These are phyloP conservation scores for Sabatieria punctata DNA, from an alignment of 2,888 invertebrate species.

Conservation along the genomic window DNA sequence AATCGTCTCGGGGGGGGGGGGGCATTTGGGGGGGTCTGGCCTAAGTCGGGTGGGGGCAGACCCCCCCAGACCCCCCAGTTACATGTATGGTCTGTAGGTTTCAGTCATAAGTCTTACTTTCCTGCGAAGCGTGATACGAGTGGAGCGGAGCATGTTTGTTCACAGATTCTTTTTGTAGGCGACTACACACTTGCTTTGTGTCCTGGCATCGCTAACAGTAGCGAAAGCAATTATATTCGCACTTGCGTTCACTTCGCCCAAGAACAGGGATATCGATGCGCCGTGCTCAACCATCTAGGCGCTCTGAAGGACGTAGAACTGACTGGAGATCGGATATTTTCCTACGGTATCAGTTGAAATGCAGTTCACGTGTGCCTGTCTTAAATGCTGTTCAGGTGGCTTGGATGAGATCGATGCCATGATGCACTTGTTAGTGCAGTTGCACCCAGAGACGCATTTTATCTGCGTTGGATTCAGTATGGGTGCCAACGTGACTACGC, in stretches of 20 bases:
- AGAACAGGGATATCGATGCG: constrained; percentile 72
- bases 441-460: constrained; percentile 50
- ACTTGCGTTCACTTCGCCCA: constrained; percentile 82
- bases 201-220: constrained; percentile 81
- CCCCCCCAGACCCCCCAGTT: too few species aligned
- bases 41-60: too few species aligned
- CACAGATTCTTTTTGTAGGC: constrained; percentile 41
- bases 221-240: constrained; percentile 79
- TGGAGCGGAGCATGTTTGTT: too few species aligned
- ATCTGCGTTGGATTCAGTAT: constrained; percentile 78
- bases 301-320: constrained; percentile 66
- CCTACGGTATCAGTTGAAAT: constrained; percentile 52
- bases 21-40: too few species aligned
- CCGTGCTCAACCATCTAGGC: constrained; percentile 82
- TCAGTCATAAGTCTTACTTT: too few species aligned
- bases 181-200: constrained; percentile 71
- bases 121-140: too few species aligned
- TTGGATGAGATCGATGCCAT: constrained; percentile 72
- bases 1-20: too few species aligned
- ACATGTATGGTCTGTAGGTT: too few species aligned
- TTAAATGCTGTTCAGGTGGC: constrained; percentile 48
- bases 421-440: constrained; percentile 53
- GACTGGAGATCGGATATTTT: constrained; percentile 70
- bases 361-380: not conserved
- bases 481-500: constrained; percentile 80